Evolutionary conservation across 2,113 vertebrate genomes (phyloP).

Genomic region (Petrocephalus zakoni): DNA sequence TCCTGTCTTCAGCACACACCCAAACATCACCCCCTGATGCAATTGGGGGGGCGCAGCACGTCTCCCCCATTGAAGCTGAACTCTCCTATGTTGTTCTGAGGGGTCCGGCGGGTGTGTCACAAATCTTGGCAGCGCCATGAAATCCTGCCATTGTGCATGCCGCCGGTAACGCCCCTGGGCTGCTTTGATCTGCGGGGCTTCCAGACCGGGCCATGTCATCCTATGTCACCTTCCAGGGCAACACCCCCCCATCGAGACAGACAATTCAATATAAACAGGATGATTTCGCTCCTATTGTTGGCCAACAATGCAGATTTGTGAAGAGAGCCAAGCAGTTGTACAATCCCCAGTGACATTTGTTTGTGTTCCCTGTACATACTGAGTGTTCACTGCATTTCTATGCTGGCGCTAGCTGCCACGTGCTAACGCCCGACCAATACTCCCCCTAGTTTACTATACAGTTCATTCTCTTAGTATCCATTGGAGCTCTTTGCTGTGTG

Average conservation of each 20-base stretch:
- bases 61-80: neutral
- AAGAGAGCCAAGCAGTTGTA: neutral
- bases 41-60: neutral
- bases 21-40: no score
- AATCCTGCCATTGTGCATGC: neutral
- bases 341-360: neutral
- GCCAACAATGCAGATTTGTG: neutral
- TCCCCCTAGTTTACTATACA: neutral
- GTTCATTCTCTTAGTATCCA: neutral
- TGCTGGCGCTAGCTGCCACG: neutral
- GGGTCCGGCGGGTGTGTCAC: neutral
- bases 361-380: neutral
- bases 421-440: neutral
- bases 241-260: neutral
- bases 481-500: neutral
- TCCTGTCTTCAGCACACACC: neutral
- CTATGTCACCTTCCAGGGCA: neutral
- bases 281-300: constrained; percentile 1
- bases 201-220: neutral
- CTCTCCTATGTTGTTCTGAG: neutral
- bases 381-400: neutral
- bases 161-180: neutral
- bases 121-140: neutral
- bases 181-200: neutral
- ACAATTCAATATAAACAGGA: neutral